phyloP scores from a whole-genome alignment of 64 coral and sea anemone species.

The Hydrozoanthus tunicans region DNA sequence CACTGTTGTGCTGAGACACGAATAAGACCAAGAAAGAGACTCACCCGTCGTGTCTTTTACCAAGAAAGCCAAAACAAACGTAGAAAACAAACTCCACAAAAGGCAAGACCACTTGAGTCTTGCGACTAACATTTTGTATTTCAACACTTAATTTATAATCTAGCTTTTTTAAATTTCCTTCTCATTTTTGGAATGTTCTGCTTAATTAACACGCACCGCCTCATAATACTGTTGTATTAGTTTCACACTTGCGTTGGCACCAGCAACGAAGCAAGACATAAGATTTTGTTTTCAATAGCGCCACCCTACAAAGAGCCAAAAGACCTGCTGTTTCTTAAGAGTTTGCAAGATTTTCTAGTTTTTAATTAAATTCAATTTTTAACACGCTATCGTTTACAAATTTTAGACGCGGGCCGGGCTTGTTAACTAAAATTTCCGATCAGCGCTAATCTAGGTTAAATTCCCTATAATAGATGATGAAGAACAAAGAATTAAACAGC shows the following conservation, averaged over 20 bases:
- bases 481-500: background rate
- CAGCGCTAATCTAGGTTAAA: background rate
- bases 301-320: constrained; percentile 1
- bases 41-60: background rate
- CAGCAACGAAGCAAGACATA: background rate
- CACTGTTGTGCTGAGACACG: background rate
- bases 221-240: background rate
- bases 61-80: background rate
- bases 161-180: background rate
- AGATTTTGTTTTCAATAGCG: background rate
- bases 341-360: background rate
- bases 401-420: no score
- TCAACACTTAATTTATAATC: background rate
- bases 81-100: background rate
- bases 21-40: background rate
- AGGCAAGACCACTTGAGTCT: background rate
- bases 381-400: no score
- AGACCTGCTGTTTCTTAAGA: background rate
- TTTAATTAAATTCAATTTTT: background rate
- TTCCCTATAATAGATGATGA: background rate
- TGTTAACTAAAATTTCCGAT: no score
- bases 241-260: background rate
- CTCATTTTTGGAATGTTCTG: background rate
- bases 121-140: background rate
- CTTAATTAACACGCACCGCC: background rate